Evolutionary conservation across 92 coral and sea anemone genomes (phyloP), one percentile per base, ranked within the genome.

Genomic region (Parazoanthus darwini): DNA sequence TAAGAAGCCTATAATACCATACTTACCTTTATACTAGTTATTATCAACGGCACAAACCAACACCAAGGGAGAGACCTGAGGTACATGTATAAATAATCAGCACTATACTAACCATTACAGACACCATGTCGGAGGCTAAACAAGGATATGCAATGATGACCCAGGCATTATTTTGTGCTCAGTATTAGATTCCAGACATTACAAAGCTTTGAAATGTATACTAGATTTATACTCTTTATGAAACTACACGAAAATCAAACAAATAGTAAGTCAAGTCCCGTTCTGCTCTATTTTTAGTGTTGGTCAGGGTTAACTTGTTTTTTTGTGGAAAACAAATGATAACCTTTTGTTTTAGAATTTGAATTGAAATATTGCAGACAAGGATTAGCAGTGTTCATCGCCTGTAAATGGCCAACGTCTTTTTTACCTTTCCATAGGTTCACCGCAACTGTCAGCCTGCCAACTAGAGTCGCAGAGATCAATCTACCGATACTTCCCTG

Each of bases 401-500:
- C 13, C 58, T 46, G 10, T 46, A 46, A 46, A 46, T 58, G 22
- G 22, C 2, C 3, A 63, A 63, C 26, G 6, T 63, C 36, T 50
- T 58, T 4, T 39, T 25, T 54, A 80, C 84, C 58, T 20, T 25
- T 84, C 38, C 16, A 15, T 36, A 84, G 87, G 87, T 66, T 39
- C 87, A 33, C 78, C 67, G 7, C 63, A 77, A 46, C 90, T 90
- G 8, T 93, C 92, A n/a, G 90, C 93, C 35, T 95, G 98, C 70
- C 93, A 93, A 67, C 48, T 71, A 72, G 90, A 89, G 66, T 92
- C 94, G 43, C 98, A 92, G 38, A 26, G 87, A n/a, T 83, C 86
- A 65, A 87, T 87, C 54, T 90, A 90, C 63, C 85, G 98, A 29
- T 77, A 90, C 29, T 95, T 90, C 88, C 98, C 93, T 26, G 91